Percentiles rank a stretch among this genome's conserved stretches.
phyloP scores from a whole-genome alignment of 2,797 vertebrate species.

The Ctenopoma kingsleyae region DNA sequence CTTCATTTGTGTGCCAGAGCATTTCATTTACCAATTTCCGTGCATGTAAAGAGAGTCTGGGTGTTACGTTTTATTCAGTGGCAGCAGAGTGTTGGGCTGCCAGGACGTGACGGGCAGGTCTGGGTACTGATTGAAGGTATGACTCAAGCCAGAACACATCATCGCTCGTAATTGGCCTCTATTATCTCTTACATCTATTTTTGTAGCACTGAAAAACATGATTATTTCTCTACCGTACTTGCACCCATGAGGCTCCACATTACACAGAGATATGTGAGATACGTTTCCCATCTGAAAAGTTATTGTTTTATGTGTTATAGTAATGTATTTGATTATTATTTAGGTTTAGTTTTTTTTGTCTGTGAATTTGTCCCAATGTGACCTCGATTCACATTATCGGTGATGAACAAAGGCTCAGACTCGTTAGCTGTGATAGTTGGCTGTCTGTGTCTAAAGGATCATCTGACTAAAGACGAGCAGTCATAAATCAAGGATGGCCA shows the following conservation, averaged over 20 bases:
- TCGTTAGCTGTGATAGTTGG: slow-evolving; percentile 20
- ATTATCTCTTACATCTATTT: background rate
- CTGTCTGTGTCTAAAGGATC: slow-evolving; percentile 45
- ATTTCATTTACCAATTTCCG: slow-evolving; percentile 30
- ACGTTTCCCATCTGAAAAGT: background rate
- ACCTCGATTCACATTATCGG: slow-evolving; percentile 1
- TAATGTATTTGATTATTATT: background rate
- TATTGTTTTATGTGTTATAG: background rate
- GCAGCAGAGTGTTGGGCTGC: slow-evolving; percentile 51
- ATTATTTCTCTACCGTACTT: background rate
- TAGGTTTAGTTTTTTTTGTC: background rate
- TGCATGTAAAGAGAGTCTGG: slow-evolving; percentile 38
- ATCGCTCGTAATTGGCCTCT: slow-evolving; percentile 6
- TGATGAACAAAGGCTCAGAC: slow-evolving; percentile 27
- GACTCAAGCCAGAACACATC: slow-evolving; percentile 36
- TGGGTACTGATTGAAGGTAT: slow-evolving; percentile 43
- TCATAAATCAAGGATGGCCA: slow-evolving; percentile 68
- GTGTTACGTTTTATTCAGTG: slow-evolving; percentile 73
- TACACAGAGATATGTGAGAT: background rate
- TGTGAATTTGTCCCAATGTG: slow-evolving; percentile 12
- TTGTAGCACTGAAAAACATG: background rate
- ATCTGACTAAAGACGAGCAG: slow-evolving; percentile 47
- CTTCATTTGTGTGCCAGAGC: slow-evolving; percentile 19
- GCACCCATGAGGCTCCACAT: background rate
- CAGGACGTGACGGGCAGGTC: slow-evolving; percentile 46